Evolutionary conservation across 2,888 invertebrate species (phyloP), one percentile per base, ranked within the genome.

Genomic region (Automeris io): DNA sequence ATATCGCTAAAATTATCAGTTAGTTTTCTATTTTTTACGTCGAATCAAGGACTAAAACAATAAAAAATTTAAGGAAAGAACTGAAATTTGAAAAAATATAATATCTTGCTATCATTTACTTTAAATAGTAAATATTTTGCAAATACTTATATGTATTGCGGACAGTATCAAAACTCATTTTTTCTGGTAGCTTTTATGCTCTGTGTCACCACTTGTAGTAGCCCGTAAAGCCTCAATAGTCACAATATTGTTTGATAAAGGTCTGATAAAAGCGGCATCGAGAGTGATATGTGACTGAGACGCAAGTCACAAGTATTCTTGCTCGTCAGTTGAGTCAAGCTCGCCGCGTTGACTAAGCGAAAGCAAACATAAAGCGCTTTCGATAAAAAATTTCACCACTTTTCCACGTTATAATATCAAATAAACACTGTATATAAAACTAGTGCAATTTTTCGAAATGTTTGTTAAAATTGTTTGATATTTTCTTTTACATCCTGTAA

Each of bases 181-280:
- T n/a, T n/a, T n/a, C n/a, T n/a, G n/a, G n/a, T n/a, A n/a, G n/a
- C n/a, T n/a, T n/a, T n/a, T n/a, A n/a, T n/a, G n/a, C n/a, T n/a
- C n/a, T n/a, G n/a, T n/a, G n/a, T n/a, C n/a, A n/a, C n/a, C 11
- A 16, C 9, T 24, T 24, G 23, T 21, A 23, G 32, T 37, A 39
- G 43, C 48, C 43, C 43, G 47, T 47, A 24, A 42, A 49, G 39
- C 41, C 44, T 33, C 18, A 36, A 42, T 43, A 29, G 39, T 39
- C 35, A 36, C 24, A 33, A 18, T 18, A 36, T 39, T 39, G 18
- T 35, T 23, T 33, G 35, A 35, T 44, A 36, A 42, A 37, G 33
- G 31, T 22, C 37, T 39, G 41, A 46, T 46, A 46, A 45, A 40
- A 40, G 46, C 42, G 37, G 42, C 40, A 11, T 13, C 9, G 16